These are phyloP conservation scores for Pholis gunnellus DNA, from an alignment of 2,113 vertebrate genomes.

Conservation along the genomic window DNA sequence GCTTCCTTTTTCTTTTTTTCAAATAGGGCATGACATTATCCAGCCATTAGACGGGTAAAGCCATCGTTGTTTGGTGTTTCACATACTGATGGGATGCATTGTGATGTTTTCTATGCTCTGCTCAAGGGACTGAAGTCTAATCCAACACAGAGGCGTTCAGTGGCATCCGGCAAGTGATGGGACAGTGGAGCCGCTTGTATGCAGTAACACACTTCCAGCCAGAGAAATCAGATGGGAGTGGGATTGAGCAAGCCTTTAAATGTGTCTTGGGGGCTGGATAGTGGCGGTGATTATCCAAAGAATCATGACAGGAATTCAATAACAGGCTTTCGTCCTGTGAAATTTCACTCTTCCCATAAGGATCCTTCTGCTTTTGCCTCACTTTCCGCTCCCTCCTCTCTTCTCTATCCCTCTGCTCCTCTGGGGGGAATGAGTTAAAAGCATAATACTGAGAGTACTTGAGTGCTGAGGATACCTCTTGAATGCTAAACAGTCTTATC, in stretches of 20 bases:
- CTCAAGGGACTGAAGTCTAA: conserved; percentile 44
- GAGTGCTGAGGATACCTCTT: conserved; percentile 71
- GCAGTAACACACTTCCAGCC: conserved; percentile 35
- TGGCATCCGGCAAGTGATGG: conserved; percentile 39
- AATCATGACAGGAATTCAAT: conserved; percentile 81
- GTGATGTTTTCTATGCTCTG: conserved; percentile 49
- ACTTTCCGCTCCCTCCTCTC: conserved; percentile 18
- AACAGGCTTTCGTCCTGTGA: conserved; percentile 74
- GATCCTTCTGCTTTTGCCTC: conserved; percentile 59
- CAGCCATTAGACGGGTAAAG: conserved; percentile 1
- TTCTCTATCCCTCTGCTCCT: conserved; percentile 50
- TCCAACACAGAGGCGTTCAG: conserved; percentile 42
- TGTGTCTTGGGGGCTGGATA: conserved; percentile 60
- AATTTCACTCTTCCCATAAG: conserved; percentile 71
- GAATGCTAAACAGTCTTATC: conserved; percentile 80
- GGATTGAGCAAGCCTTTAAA: conserved; percentile 61
- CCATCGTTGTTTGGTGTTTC: not conserved
- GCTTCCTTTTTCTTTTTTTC: not conserved
- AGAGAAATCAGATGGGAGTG: conserved; percentile 51
- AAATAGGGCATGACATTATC: conserved; percentile 10
- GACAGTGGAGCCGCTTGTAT: conserved; percentile 50
- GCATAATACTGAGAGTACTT: conserved; percentile 77
- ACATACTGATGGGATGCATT: conserved; percentile 44
- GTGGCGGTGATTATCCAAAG: conserved; percentile 72
- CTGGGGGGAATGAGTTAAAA: conserved; percentile 77